Percentiles rank a stretch among this genome's conserved stretches.
Conservation (phyloP, 2,113 vertebrate genomes). For the Chinchilla lanigera region DNA sequence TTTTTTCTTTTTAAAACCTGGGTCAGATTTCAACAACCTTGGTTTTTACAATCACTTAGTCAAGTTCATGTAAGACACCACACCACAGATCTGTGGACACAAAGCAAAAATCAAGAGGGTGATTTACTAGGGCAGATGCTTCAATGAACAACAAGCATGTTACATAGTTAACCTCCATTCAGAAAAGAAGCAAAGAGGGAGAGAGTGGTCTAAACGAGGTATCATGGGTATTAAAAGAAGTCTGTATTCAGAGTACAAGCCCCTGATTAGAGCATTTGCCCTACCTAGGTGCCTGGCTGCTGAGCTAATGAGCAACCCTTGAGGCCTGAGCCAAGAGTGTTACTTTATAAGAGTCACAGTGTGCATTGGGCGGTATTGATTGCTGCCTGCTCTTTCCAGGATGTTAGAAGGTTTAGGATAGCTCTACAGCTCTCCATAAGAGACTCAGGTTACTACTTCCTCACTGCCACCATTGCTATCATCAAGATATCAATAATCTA, state of each 20-base stretch:
- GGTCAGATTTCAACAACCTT: constrained; percentile 70
- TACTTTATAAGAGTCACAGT: constrained; percentile 14
- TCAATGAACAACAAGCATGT: background rate
- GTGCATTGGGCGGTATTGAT: background rate
- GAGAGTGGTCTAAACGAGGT: background rate
- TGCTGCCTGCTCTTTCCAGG: constrained; percentile 17
- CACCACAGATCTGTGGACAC: constrained; percentile 42
- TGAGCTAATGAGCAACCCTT: background rate
- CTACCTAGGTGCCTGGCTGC: background rate
- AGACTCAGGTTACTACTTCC: background rate
- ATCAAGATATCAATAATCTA: constrained; percentile 52
- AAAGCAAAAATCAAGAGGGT: constrained; percentile 47
- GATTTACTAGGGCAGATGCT: constrained; percentile 11
- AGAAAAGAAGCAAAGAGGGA: constrained; percentile 34
- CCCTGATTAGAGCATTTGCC: constrained; percentile 45
- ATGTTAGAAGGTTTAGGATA: background rate
- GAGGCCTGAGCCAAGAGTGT: background rate
- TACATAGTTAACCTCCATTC: constrained; percentile 27
- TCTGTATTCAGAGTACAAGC: constrained; percentile 18
- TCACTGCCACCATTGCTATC: background rate
- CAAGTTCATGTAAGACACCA: constrained; percentile 13
- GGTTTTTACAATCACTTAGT: constrained; percentile 68
- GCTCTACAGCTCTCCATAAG: constrained; percentile 14
- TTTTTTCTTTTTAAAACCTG: background rate
- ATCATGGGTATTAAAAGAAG: constrained; percentile 23